These are phyloP conservation scores for Oncorhynchus masou DNA, from an alignment of 2,113 vertebrate genomes.

Conservation along the genomic window DNA sequence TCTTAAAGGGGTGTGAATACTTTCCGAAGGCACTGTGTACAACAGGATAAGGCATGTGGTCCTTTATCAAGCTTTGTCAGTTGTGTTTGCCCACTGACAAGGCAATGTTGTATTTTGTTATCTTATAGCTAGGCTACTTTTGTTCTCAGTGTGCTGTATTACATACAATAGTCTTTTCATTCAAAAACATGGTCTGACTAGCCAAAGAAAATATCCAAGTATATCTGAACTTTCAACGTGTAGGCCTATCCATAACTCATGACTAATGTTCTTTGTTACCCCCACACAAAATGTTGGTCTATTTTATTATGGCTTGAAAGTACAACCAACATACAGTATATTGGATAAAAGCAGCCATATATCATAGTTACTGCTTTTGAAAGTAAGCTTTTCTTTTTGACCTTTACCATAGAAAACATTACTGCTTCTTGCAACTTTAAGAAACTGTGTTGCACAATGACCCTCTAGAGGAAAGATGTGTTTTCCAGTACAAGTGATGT, in stretches of 20 bases:
- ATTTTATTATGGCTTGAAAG: too few relatives aligned
- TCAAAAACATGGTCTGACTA: neutral
- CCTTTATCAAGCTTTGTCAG: neutral
- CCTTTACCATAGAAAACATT: neutral
- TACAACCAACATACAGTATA: too few relatives aligned
- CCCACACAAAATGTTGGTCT: too few relatives aligned
- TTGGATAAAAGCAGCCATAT: neutral
- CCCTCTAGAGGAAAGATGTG: neutral
- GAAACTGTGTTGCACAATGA: neutral
- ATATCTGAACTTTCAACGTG: neutral
- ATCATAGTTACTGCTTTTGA: neutral
- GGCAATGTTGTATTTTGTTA: neutral
- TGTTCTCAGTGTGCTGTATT: too few relatives aligned
- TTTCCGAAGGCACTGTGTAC: neutral
- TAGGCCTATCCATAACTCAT: neutral
- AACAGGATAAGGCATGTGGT: neutral
- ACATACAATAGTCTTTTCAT: neutral
- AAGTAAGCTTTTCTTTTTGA: neutral
- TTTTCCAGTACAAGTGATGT: constrained; percentile 7
- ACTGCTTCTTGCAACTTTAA: neutral
- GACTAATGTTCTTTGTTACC: too few relatives aligned
- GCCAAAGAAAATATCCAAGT: neutral
- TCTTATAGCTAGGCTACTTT: too few relatives aligned
- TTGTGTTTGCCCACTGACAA: neutral
- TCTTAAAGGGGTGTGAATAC: too few relatives aligned